A percentile compares a stretch with the other conserved stretches of the same genome.
These are phyloP conservation scores for Drosophila anomalata DNA, from an alignment of 2,888 invertebrate species.

Conservation along the genomic window DNA sequence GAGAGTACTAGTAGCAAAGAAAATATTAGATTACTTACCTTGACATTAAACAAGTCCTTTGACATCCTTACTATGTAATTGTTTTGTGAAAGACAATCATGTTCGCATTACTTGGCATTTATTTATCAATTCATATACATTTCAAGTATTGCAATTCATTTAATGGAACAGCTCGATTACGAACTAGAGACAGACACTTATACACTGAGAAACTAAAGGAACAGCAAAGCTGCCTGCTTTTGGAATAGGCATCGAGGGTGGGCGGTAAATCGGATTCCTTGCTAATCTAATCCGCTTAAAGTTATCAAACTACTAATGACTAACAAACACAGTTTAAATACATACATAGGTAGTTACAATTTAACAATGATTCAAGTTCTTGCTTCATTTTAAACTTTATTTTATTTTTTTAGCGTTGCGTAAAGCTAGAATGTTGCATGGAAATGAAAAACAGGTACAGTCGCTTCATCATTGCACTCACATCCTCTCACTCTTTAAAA, in stretches of 20 bases:
- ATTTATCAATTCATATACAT: conserved; percentile 1
- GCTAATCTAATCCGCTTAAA: conserved; percentile 9
- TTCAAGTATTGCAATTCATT: conserved; percentile 21
- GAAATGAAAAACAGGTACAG: conserved; percentile 60
- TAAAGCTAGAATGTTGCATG: conserved; percentile 47
- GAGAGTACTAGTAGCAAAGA: too few relatives aligned
- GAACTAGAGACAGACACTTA: conserved; percentile 13
- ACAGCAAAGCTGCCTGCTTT: conserved; percentile 34
- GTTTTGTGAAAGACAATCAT: neutral
- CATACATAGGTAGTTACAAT: conserved; percentile 26
- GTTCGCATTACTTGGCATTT: neutral
- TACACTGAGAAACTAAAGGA: conserved; percentile 18
- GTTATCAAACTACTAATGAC: conserved; percentile 27
- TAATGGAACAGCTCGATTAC: conserved; percentile 13
- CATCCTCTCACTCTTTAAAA: conserved; percentile 6
- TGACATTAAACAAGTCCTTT: neutral
- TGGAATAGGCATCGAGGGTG: conserved; percentile 22
- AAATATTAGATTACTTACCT: neutral
- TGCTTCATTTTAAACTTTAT: conserved; percentile 12
- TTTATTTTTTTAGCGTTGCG: conserved; percentile 37
- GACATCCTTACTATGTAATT: neutral
- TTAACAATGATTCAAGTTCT: conserved; percentile 27
- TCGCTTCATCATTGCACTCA: conserved; percentile 22
- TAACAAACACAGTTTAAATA: conserved; percentile 50
- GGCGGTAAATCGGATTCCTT: conserved; percentile 12